These are phyloP conservation scores for Phaonia tiefii DNA, from an alignment of 2,888 invertebrate species.

Conservation along the genomic window DNA sequence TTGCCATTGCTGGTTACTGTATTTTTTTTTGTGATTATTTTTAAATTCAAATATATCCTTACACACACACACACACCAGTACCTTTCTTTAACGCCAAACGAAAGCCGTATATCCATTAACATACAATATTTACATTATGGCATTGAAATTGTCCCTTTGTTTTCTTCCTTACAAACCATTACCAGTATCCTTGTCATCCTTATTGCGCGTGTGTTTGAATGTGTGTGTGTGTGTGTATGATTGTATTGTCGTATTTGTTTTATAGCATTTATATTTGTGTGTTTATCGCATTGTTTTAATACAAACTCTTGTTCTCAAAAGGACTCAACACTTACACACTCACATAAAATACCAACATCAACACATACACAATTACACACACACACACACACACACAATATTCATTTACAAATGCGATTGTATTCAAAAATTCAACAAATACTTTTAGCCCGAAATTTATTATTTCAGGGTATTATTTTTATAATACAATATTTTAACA, in stretches of 20 bases:
- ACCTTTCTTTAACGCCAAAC: too few relatives aligned
- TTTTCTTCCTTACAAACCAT: background rate
- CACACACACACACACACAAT: background rate
- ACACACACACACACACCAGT: background rate
- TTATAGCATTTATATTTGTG: conserved; percentile 14
- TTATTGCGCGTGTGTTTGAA: background rate
- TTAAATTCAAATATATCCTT: too few relatives aligned
- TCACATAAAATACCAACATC: background rate
- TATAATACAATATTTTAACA: background rate
- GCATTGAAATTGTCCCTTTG: conserved; percentile 16
- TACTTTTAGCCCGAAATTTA: conserved; percentile 7
- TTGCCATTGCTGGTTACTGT: too few relatives aligned
- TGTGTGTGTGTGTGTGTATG: too few relatives aligned
- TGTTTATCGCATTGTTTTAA: conserved; percentile 13
- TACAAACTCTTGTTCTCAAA: background rate
- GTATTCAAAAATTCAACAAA: background rate
- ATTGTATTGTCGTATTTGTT: background rate
- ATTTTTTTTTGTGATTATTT: too few relatives aligned
- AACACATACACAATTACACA: background rate
- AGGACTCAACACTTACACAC: too few relatives aligned
- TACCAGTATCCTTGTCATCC: background rate
- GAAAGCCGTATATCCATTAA: background rate
- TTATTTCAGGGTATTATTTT: conserved; percentile 1
- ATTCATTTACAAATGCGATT: too few relatives aligned
- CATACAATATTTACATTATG: conserved; percentile 1